Conservation (phyloP, 2,888 invertebrate species). For the Phorcus lineatus region DNA sequence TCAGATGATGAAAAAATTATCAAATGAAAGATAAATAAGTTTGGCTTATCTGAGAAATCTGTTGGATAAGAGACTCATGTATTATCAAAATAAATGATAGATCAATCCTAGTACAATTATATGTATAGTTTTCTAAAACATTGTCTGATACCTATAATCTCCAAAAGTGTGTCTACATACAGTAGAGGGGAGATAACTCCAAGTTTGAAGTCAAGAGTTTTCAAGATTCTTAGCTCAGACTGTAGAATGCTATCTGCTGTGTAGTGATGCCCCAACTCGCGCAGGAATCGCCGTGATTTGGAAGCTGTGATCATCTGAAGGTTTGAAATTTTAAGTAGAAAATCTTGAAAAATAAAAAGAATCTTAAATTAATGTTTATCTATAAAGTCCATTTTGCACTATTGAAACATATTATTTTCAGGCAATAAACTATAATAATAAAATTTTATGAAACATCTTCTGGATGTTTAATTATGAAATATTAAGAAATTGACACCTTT, state of each 20-base stretch:
- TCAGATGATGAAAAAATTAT: too few species aligned
- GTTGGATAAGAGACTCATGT: too few species aligned
- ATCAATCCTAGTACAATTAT: too few species aligned
- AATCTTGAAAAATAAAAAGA: neutral
- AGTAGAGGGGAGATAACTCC: conserved; percentile 63
- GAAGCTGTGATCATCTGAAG: conserved; percentile 69
- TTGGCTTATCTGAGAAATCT: too few species aligned
- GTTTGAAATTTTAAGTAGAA: neutral
- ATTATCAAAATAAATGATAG: too few species aligned
- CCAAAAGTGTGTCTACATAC: conserved; percentile 71
- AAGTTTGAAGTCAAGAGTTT: conserved; percentile 70
- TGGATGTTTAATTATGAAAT: too few species aligned
- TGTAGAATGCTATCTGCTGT: conserved; percentile 72
- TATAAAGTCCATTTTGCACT: neutral
- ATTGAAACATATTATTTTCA: neutral
- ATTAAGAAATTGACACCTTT: too few species aligned
- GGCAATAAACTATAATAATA: too few species aligned
- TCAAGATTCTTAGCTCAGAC: conserved; percentile 75
- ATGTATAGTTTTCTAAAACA: too few species aligned
- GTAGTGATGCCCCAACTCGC: conserved; percentile 72
- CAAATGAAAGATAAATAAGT: too few species aligned
- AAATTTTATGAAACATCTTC: too few species aligned
- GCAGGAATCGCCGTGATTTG: conserved; percentile 65
- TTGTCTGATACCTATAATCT: conserved; percentile 71
- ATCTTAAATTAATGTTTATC: neutral